Evolutionary conservation across 2,888 invertebrate genomes (phyloP), one percentile per base, ranked within the genome.

Genomic region (Junonia oenone): DNA sequence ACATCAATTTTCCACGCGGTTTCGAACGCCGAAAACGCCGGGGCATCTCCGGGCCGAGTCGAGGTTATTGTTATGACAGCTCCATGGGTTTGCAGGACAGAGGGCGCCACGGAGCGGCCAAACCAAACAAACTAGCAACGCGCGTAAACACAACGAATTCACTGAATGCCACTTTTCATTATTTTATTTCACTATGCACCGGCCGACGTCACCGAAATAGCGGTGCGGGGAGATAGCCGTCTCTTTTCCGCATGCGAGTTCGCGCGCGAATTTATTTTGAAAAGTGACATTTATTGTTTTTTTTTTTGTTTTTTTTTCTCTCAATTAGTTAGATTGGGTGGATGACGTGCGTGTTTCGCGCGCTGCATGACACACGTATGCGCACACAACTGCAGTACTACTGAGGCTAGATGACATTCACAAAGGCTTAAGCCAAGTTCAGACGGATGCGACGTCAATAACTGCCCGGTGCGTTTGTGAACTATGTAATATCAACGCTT

Each of bases 101-200:
- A 80, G 76, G 85, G 86, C 86, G 84, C 84, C 78, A 78, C 68
- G 67, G 70, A 69, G 60, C 69, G 67, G 66, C 83, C 89, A 67
- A 78, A 19, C 38, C 38, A 40, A 83, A 83, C 78, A 82, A 85
- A 84, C 88, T 83, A 86, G 85, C 85, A 82, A 84, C 86, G 78
- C 88, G 87, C 85, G 87, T 89, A 89, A 90, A 89, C 88, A 88
- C 89, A 79, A 81, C 85, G 80, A 88, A 88, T 82, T 88, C 85
- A 89, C 88, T 87, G 81, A 86, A 83, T 83, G 83, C 81, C 85
- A 88, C 86, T 88, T 90, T 89, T 88, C 88, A 90, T 89, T 85
- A 86, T 76, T 74, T 85, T 83, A 85, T 87, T 87, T 86, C 83
- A 81, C 84, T 85, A 87, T 87, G 86, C 87, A 88, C 82, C 80